Evolutionary conservation across 2,113 vertebrate species (phyloP), one percentile per base, ranked within the genome.

Genomic region (Otis tarda): DNA sequence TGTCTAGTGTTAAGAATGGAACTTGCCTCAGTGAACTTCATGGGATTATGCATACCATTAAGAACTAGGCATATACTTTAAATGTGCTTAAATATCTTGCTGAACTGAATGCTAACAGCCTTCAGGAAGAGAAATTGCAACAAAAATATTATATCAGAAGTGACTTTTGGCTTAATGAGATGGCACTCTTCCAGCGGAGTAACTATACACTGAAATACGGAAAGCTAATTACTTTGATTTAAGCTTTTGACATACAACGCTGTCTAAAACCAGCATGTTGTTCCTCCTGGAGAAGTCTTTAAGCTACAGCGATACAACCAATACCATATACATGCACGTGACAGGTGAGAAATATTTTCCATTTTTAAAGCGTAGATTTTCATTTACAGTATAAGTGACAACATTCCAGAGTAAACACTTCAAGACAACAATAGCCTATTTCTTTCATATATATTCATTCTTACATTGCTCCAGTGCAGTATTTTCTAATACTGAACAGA

Each of bases 301-400:
- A 71, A 67, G 47, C 41, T 68, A 50, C 27, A 86, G 57, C 3
- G 5, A 76, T 24, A 80, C 24, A 93, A 83, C 33, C 39, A 85
- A 92, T 90, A 31, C 19, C 49, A 88, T 16, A 45, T 4, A 83
- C 2, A 80, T 16, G 30, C 31, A 56, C 9, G 3, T 43, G 37
- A 77, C n/a, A 89, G 37, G 37, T 69, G 64, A 79, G 85, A 15
- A 50, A 27, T 22, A 80, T 67, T 77, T 84, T 59, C 63, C 37
- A 83, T 43, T 88, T 93, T 92, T 93, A 45, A 96, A 92, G 85
- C 94, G 79, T 76, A 89, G 45, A 63, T 65, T 89, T 95, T 83
- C 50, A 77, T 86, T 96, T 74, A 60, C 5, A 73, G 9, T 14
- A 2, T 30, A 78, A 74, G 37, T 31, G 52, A 65, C 47, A 88